Conservation (phyloP, 2,113 vertebrate species). For the Austrofundulus limnaeus region DNA sequence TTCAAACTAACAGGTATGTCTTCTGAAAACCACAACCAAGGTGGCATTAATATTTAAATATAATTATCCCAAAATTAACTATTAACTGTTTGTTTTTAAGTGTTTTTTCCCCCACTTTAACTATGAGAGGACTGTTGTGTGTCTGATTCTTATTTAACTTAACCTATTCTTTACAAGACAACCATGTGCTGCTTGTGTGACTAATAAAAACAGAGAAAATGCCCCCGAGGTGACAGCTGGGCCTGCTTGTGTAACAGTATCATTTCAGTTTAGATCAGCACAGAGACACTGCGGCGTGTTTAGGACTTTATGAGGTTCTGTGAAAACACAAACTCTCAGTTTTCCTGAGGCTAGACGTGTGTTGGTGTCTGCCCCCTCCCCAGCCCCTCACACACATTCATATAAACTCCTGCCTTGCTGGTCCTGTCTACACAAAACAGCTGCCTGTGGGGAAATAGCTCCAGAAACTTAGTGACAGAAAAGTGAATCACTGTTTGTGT, state of each 20-base stretch:
- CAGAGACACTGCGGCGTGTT: slow-evolving; percentile 7
- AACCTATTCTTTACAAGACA: too few relatives aligned
- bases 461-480: slow-evolving; percentile 43
- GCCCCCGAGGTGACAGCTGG: slow-evolving; percentile 22
- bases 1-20: too few relatives aligned
- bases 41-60: too few relatives aligned
- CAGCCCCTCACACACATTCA: neutral
- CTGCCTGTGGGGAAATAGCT: slow-evolving; percentile 33
- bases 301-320: slow-evolving; percentile 16
- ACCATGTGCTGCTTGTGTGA: neutral
- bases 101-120: neutral
- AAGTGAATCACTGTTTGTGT: slow-evolving; percentile 54
- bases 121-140: neutral
- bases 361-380: neutral
- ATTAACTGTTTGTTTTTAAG: neutral
- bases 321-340: slow-evolving; percentile 2
- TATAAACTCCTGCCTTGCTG: slow-evolving; percentile 6
- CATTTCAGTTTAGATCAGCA: slow-evolving; percentile 4
- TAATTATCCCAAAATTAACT: too few relatives aligned
- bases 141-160: too few relatives aligned
- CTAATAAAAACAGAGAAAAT: slow-evolving; percentile 3
- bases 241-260: slow-evolving; percentile 7
- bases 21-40: too few relatives aligned
- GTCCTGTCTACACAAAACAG: slow-evolving; percentile 35
- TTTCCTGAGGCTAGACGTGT: slow-evolving; percentile 30